phyloP scores from a whole-genome alignment of 1,140 invertebrate species.

The Aphaenogaster floridana region DNA sequence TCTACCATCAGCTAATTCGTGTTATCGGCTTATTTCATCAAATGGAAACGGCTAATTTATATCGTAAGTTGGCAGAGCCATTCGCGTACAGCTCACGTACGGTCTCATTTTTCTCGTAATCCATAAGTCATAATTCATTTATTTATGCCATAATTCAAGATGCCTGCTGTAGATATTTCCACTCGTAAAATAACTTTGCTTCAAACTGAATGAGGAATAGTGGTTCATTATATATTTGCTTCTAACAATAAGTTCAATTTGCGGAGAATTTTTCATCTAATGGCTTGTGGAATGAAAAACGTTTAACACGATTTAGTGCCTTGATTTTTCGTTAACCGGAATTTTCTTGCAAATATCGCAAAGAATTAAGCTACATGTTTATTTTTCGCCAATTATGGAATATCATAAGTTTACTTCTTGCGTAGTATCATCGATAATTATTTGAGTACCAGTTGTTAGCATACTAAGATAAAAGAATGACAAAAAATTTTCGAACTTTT shows the following conservation, averaged over 20 bases:
- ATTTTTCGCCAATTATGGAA: neutral
- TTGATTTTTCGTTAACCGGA: neutral
- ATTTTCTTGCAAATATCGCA: neutral
- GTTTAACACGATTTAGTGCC: neutral
- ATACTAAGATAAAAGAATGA: too few relatives aligned
- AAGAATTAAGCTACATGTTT: neutral
- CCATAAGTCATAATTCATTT: slow-evolving; percentile 5
- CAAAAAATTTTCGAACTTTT: neutral
- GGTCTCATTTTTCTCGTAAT: neutral
- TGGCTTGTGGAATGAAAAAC: neutral
- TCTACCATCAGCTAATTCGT: neutral
- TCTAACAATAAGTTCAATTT: neutral
- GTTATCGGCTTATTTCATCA: neutral
- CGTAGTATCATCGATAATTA: neutral
- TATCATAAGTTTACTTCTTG: neutral
- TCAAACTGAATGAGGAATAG: neutral
- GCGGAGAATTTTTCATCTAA: neutral
- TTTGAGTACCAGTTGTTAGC: neutral
- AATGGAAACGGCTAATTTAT: neutral
- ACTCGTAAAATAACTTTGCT: neutral
- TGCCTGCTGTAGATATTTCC: neutral
- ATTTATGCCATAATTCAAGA: slow-evolving; percentile 7
- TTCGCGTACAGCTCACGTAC: neutral
- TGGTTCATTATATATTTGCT: neutral
- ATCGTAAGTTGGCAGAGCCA: neutral